Evolutionary conservation across 2,888 invertebrate genomes (phyloP).

Genomic region (Acronicta leporina): DNA sequence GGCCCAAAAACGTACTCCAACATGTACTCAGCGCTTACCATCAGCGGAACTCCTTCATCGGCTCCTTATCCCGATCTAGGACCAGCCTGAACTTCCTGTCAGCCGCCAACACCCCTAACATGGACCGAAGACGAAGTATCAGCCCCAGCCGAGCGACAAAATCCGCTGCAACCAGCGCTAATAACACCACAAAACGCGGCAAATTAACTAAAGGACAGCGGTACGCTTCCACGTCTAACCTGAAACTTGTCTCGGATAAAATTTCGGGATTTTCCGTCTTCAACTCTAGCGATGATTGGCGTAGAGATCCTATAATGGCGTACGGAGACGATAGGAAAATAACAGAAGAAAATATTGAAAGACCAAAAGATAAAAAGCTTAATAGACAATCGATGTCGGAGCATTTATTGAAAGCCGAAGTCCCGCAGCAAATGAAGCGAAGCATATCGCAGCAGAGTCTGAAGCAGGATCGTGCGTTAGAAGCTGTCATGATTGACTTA

Average conservation of each 20-base stretch:
- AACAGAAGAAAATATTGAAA: slow-evolving; percentile 63
- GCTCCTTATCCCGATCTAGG: slow-evolving; percentile 87
- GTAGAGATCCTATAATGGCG: slow-evolving; percentile 82
- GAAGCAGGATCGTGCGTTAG: slow-evolving; percentile 79
- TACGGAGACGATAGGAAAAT: slow-evolving; percentile 67
- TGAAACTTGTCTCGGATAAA: slow-evolving; percentile 81
- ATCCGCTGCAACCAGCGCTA: slow-evolving; percentile 71
- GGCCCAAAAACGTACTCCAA: slow-evolving; percentile 84
- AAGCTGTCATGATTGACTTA: slow-evolving; percentile 82
- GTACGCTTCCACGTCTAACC: slow-evolving; percentile 80
- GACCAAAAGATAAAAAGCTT: slow-evolving; percentile 61
- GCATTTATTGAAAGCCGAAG: slow-evolving; percentile 64
- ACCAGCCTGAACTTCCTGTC: slow-evolving; percentile 85
- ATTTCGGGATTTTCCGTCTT: slow-evolving; percentile 84
- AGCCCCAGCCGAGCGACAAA: slow-evolving; percentile 73
- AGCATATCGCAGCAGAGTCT: slow-evolving; percentile 81
- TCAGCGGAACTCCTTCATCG: slow-evolving; percentile 84
- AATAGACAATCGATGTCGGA: slow-evolving; percentile 79
- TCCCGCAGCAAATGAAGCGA: slow-evolving; percentile 62
- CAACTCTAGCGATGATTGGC: slow-evolving; percentile 66
- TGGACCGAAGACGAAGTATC: slow-evolving; percentile 74
- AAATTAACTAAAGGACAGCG: slow-evolving; percentile 72
- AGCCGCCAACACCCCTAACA: slow-evolving; percentile 72
- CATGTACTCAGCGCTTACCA: slow-evolving; percentile 79
- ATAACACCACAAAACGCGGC: slow-evolving; percentile 70